Base-by-base conservation (phyloP, 2,888 invertebrate genomes). In the Epinotia brunnichana region DNA sequence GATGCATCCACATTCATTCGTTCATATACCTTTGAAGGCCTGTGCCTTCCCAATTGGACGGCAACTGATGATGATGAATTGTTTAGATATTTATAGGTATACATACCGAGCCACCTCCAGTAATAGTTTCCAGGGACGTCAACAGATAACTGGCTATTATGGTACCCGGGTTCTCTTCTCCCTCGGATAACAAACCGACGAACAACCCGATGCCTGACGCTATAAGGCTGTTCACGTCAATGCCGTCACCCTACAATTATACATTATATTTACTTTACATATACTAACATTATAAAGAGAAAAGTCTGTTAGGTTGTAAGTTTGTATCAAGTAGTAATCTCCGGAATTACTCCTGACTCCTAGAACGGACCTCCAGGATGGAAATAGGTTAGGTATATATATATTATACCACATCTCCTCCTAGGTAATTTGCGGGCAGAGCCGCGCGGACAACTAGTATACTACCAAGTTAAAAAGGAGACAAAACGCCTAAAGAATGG, bases 31-130 rank as follows among this genome's bases (percentile, higher is more conserved):
- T 3, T 15, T 44, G 44, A 44, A 44, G 15, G 44, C 44, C 44
- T 44, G 15, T 44, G 15, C 15, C 15, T 44, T 0, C 15, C 15
- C 44, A 15, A 15, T 15, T 44, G 3, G 15, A 44, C 15, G 15
- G 4, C 44, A 44, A 5, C 44, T 44, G 44, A 44, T 44, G 44
- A 44, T 44, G 44, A 44, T 44, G 44, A 44, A 44, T 15, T 4
- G 15, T 15, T 44, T 15, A 15, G 15, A 48, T 35, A 9, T 9
- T 9, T 35, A 35, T 44, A n/a, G n/a, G n/a, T n/a, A 5, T 48
- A 80, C 88, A 73, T 87, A 94, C 94, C 83, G 93, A 86, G 73
- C 94, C 94, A 5, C 94, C 94, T n/a, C 89, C 93, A 19, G 91
- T 90, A 3, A 93, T 82, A 0, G 92, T 90, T 10, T 93, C 92